These are phyloP conservation scores for Fulica atra DNA, from an alignment of 2,113 vertebrate genomes.

Conservation along the genomic window DNA sequence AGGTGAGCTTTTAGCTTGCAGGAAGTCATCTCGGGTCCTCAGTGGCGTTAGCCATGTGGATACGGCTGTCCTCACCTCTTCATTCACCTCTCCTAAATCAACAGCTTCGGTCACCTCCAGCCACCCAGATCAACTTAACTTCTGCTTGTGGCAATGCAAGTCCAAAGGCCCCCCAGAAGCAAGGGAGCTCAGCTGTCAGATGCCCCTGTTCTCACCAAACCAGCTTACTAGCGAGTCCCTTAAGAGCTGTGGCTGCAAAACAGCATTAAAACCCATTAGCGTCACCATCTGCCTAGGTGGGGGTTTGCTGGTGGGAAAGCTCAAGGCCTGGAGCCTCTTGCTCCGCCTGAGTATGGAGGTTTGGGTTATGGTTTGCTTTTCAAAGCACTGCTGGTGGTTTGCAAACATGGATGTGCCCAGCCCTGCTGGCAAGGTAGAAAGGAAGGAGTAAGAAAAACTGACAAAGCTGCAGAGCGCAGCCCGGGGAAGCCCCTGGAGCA, in stretches of 20 bases:
- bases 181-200: accelerated
- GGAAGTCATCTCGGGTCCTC: not conserved
- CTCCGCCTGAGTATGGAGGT: not conserved
- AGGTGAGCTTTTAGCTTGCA: not conserved
- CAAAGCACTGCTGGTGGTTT: not conserved
- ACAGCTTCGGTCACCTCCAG: not conserved
- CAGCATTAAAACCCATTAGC: not conserved
- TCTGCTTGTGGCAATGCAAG: not conserved
- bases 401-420: not conserved
- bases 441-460: not conserved
- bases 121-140: not conserved
- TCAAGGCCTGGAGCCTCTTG: accelerated
- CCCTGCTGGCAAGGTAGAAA: not conserved
- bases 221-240: not conserved
- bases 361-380: not conserved
- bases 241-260: not conserved
- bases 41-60: accelerated
- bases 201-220: not conserved
- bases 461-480: not conserved
- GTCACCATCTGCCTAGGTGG: accelerated
- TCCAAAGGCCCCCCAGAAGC: not conserved
- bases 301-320: not conserved
- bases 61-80: not conserved
- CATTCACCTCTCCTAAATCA: not conserved
- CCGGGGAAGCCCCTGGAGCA: not conserved